Evolutionary conservation across 2,797 vertebrate genomes (phyloP).

Genomic region (Lepus oiostolus): DNA sequence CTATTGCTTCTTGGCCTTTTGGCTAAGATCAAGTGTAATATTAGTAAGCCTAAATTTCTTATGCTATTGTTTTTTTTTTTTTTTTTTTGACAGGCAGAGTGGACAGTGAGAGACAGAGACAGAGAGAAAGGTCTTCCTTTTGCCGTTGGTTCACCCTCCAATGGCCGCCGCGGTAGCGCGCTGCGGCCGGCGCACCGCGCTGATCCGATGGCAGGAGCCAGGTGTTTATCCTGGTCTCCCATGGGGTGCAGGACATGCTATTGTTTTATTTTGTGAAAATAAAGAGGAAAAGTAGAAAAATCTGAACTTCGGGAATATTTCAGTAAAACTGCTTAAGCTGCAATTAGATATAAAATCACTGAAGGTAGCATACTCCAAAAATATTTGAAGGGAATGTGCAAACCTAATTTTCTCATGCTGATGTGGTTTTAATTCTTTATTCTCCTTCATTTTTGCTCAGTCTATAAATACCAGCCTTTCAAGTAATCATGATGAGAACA

Average conservation of each 20-base stretch:
- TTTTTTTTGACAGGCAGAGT: too few relatives aligned
- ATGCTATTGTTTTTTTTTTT: not conserved
- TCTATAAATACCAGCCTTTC: not conserved
- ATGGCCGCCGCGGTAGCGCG: too few relatives aligned
- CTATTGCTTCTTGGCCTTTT: not conserved
- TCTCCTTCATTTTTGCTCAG: not conserved
- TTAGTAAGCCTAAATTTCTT: not conserved
- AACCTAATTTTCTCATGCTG: not conserved
- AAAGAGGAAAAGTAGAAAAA: not conserved
- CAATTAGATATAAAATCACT: not conserved
- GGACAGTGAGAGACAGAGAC: too few relatives aligned
- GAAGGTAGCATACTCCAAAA: not conserved
- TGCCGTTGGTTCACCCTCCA: too few relatives aligned
- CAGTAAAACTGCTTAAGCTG: not conserved
- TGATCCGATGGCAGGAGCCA: too few relatives aligned
- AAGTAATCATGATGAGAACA: not conserved
- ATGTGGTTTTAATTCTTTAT: not conserved
- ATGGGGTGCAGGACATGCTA: too few relatives aligned
- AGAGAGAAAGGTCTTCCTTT: too few relatives aligned
- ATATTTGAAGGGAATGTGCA: not conserved
- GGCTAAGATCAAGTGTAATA: not conserved
- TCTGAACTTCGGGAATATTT: not conserved
- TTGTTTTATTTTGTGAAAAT: not conserved
- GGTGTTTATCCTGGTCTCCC: too few relatives aligned
- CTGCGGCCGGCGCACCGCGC: too few relatives aligned